These are phyloP conservation scores for Phoxinus phoxinus DNA, from an alignment of 2,113 vertebrate genomes.

Conservation along the genomic window DNA sequence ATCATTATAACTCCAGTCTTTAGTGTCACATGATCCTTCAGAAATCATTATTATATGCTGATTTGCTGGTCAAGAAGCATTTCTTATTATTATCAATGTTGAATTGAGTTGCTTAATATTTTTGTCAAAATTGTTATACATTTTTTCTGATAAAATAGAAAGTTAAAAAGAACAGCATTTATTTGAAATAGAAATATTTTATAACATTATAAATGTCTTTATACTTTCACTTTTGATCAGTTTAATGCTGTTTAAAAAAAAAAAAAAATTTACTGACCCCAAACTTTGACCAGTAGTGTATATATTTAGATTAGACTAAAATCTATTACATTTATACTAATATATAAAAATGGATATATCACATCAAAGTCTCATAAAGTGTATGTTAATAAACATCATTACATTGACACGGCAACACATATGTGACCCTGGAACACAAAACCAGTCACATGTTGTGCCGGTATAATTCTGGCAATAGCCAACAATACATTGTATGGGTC, in stretches of 20 bases:
- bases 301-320: too few species aligned
- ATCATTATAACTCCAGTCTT: not conserved
- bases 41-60: not conserved
- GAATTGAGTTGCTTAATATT: too few species aligned
- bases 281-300: too few species aligned
- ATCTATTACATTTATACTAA: too few species aligned
- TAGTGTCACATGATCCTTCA: not conserved
- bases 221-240: not conserved
- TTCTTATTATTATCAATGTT: not conserved
- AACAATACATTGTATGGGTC: too few species aligned
- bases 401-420: not conserved
- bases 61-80: not conserved
- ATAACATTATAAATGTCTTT: not conserved
- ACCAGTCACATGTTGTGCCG: too few species aligned
- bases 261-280: not conserved
- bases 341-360: not conserved
- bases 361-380: not conserved
- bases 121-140: too few species aligned
- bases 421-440: too few species aligned
- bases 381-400: too few species aligned
- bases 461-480: too few species aligned
- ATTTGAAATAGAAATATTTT: not conserved
- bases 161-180: not conserved
- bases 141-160: not conserved
- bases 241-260: not conserved